Conservation (phyloP, 2,888 invertebrate genomes). For the Dicycla oo region DNA sequence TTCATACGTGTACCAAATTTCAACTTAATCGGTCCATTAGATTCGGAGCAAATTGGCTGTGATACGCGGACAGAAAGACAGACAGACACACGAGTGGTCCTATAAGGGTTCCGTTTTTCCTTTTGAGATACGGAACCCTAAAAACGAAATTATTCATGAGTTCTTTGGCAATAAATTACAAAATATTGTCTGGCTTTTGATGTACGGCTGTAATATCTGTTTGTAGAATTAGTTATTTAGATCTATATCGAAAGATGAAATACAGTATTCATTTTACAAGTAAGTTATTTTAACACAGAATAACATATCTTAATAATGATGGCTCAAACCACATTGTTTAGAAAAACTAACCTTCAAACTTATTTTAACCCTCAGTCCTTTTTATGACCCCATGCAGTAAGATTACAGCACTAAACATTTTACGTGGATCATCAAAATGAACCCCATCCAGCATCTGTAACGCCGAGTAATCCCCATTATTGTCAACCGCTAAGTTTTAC, state of each 20-base stretch:
- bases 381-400: constrained; percentile 30
- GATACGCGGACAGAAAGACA: too few species aligned
- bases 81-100: too few species aligned
- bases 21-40: too few species aligned
- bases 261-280: too few species aligned
- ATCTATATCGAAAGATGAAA: neutral
- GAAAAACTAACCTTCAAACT: constrained; percentile 9
- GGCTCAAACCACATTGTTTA: neutral
- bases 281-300: too few species aligned
- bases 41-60: too few species aligned
- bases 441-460: constrained; percentile 46
- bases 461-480: constrained; percentile 41
- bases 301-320: too few species aligned
- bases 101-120: too few species aligned
- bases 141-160: constrained; percentile 62
- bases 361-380: neutral
- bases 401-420: constrained; percentile 27
- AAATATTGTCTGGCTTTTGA: constrained; percentile 37
- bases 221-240: neutral
- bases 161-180: constrained; percentile 38
- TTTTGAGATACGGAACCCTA: too few species aligned
- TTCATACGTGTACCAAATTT: too few species aligned
- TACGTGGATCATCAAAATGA: constrained; percentile 37
- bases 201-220: constrained; percentile 4
- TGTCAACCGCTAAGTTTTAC: constrained; percentile 65